Evolutionary conservation across 37 sponge, comb jelly and placozoan species (phyloP).

Genomic region (Cladorhizidae sp.): DNA sequence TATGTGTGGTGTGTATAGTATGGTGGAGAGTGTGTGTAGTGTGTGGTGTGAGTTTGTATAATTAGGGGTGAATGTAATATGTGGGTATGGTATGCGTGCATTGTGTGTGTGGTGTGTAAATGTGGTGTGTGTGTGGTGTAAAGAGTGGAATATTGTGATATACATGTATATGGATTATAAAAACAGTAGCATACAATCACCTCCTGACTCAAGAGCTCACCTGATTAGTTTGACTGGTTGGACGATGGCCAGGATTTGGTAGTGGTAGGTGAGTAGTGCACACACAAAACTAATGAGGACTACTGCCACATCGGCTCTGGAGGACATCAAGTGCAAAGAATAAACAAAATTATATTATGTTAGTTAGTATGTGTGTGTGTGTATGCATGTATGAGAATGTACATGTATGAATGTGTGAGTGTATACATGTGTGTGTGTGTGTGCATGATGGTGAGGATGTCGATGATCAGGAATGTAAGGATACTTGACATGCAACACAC

Average conservation of each 20-base stretch:
- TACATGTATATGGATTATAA: neutral
- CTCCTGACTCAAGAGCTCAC: conserved; percentile 44
- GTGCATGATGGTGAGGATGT: neutral
- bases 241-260: conserved; percentile 14
- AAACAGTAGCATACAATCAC: neutral
- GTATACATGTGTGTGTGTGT: neutral
- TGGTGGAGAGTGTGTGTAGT: no score
- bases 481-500: conserved; percentile 48
- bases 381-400: no score
- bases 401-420: neutral
- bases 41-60: no score
- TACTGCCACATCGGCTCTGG: conserved; percentile 43
- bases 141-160: no score
- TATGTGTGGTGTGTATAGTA: no score
- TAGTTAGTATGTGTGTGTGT: no score
- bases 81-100: no score
- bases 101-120: no score
- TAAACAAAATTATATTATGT: no score
- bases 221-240: conserved; percentile 44
- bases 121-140: neutral
- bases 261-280: neutral
- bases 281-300: conserved; percentile 23
- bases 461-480: neutral
- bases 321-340: neutral
- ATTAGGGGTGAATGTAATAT: no score